Evolutionary conservation across 2,888 invertebrate genomes (phyloP).

Genomic region (Ichneumon xanthorius): DNA sequence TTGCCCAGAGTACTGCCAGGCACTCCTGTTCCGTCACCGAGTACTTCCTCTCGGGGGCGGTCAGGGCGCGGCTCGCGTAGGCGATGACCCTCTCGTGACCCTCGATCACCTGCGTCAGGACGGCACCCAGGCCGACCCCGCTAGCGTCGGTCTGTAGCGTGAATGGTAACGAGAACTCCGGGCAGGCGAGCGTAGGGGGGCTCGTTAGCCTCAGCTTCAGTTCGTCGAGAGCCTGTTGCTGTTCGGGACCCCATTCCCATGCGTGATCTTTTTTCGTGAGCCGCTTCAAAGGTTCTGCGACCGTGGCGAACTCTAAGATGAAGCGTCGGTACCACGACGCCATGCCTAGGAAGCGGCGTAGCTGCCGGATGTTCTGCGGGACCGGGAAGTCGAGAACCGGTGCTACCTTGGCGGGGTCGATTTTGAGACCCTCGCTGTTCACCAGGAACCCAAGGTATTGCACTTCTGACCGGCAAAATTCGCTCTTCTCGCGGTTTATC

Average conservation of each 20-base stretch:
- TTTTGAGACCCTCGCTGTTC: constrained; percentile 61
- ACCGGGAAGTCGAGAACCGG: constrained; percentile 62
- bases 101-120: constrained; percentile 67
- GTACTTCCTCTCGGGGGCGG: constrained; percentile 65
- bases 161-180: not conserved
- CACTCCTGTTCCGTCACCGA: constrained; percentile 71
- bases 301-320: constrained; percentile 4
- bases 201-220: not conserved
- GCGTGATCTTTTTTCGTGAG: not conserved
- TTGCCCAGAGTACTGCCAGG: constrained; percentile 69
- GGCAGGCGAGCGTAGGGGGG: not conserved
- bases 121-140: constrained; percentile 57
- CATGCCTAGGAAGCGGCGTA: constrained; percentile 72
- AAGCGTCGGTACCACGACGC: constrained; percentile 31
- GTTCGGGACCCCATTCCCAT: not conserved
- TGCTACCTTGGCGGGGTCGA: constrained; percentile 53
- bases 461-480: constrained; percentile 37
- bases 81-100: constrained; percentile 68
- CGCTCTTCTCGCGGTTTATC: constrained; percentile 50
- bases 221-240: not conserved
- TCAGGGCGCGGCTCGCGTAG: constrained; percentile 68
- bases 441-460: constrained; percentile 65
- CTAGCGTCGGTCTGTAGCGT: constrained; percentile 64
- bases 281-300: not conserved
- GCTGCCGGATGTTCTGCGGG: constrained; percentile 65